Evolutionary conservation across 2,113 vertebrate genomes (phyloP).

Genomic region (Amblyornis subalaris): DNA sequence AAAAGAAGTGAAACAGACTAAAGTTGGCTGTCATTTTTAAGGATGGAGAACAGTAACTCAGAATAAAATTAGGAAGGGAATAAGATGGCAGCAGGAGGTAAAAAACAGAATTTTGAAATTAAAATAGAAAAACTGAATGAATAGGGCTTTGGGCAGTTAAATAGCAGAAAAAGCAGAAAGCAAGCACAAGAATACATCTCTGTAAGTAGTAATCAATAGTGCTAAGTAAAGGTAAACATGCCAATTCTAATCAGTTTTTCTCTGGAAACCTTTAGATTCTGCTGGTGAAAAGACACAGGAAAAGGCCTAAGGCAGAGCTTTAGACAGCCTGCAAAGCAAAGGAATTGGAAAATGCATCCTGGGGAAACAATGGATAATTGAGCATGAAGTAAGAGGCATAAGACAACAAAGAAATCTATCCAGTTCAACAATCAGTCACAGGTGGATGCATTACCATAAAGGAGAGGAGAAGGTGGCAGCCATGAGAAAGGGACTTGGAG

Average conservation of each 20-base stretch:
- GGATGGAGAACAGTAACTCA: background rate
- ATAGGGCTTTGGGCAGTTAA: background rate
- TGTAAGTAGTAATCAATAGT: background rate
- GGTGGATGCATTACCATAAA: background rate
- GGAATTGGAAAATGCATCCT: background rate
- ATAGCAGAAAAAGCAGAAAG: background rate
- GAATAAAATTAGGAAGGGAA: background rate
- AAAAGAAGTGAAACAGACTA: background rate
- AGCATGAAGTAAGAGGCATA: background rate
- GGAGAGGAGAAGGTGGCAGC: background rate
- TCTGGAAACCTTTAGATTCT: background rate
- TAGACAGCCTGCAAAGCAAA: background rate
- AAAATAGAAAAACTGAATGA: background rate
- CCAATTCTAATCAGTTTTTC: background rate
- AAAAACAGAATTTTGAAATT: background rate
- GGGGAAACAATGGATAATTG: accelerated
- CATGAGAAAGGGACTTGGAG: background rate
- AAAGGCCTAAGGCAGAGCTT: background rate
- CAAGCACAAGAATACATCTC: background rate
- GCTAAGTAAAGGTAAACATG: background rate
- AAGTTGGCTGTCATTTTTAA: background rate
- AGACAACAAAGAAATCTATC: background rate
- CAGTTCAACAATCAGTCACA: background rate
- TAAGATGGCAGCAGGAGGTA: background rate
- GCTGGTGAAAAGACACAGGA: background rate